Conservation (phyloP, 2,797 vertebrate genomes). For the Protonibea diacanthus region DNA sequence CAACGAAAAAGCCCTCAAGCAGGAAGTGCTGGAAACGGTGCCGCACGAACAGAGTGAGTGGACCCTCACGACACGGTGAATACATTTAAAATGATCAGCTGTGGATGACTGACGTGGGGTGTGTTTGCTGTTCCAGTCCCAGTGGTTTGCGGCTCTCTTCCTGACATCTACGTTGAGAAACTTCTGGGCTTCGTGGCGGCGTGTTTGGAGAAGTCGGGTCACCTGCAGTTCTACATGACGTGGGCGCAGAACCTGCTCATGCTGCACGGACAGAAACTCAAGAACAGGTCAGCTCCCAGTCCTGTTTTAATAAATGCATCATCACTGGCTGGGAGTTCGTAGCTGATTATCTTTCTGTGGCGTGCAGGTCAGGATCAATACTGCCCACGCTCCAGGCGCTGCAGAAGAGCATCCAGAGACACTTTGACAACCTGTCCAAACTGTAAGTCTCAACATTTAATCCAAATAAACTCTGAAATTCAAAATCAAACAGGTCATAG, state of each 20-base stretch:
- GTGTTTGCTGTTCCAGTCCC: conserved; percentile 81
- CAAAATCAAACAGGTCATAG: no score
- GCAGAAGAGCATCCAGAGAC: conserved; percentile 93
- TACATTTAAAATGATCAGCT: neutral
- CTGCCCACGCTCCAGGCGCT: conserved; percentile 93
- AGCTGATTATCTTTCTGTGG: neutral
- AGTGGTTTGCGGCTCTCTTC: conserved; percentile 91
- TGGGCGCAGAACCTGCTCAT: conserved; percentile 93
- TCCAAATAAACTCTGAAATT: no score
- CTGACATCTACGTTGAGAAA: conserved; percentile 94
- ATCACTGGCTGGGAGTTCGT: neutral
- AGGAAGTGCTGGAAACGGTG: conserved; percentile 91
- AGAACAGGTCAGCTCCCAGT: conserved; percentile 86
- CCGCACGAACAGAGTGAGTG: conserved; percentile 88
- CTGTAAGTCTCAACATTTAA: conserved; percentile 83
- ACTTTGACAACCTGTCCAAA: conserved; percentile 91
- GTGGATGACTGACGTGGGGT: neutral
- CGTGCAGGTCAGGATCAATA: conserved; percentile 87
- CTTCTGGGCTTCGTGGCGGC: conserved; percentile 90
- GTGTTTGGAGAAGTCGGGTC: conserved; percentile 90
- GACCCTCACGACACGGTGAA: no score
- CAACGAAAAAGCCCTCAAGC: conserved; percentile 90
- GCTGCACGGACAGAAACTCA: conserved; percentile 92
- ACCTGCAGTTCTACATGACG: conserved; percentile 95
- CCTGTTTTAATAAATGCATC: neutral